These are phyloP conservation scores for Heloderma charlesbogerti DNA, from an alignment of 2,113 vertebrate genomes.

Conservation along the genomic window DNA sequence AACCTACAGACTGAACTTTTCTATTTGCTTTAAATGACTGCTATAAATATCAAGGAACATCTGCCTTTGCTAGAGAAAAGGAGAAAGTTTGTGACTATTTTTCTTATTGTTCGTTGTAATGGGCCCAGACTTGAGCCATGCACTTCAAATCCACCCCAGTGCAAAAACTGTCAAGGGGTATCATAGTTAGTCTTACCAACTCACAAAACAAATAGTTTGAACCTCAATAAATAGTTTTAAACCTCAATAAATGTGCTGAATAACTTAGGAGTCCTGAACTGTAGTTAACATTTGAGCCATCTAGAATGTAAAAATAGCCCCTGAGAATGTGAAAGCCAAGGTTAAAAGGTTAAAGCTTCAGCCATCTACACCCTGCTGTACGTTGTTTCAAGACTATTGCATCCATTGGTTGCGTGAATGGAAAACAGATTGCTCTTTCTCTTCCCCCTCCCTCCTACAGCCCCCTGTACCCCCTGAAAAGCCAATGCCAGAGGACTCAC, in stretches of 20 bases:
- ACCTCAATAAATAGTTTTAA: neutral
- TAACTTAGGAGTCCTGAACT: neutral
- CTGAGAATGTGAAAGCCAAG: neutral
- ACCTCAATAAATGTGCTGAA: neutral
- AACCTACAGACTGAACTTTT: slow-evolving; percentile 16
- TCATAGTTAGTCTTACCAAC: neutral
- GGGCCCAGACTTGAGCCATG: neutral
- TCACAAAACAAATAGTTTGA: neutral
- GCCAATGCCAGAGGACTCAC: neutral
- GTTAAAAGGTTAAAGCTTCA: neutral
- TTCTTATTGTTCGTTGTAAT: neutral
- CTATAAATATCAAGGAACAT: neutral
- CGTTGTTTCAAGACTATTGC: neutral
- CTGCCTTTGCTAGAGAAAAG: neutral
- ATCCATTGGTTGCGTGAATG: neutral
- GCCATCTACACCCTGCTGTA: neutral
- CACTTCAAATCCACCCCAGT: neutral
- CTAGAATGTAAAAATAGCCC: slow-evolving; percentile 9
- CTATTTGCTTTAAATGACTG: neutral
- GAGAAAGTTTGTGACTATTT: neutral
- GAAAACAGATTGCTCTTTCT: neutral
- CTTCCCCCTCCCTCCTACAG: neutral
- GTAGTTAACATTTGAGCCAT: slow-evolving; percentile 13
- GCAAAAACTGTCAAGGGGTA: neutral
- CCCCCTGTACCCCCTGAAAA: neutral